Evolutionary conservation across 2,797 vertebrate species (phyloP), one percentile per base, ranked within the genome.

Genomic region (Gouania willdenowi): DNA sequence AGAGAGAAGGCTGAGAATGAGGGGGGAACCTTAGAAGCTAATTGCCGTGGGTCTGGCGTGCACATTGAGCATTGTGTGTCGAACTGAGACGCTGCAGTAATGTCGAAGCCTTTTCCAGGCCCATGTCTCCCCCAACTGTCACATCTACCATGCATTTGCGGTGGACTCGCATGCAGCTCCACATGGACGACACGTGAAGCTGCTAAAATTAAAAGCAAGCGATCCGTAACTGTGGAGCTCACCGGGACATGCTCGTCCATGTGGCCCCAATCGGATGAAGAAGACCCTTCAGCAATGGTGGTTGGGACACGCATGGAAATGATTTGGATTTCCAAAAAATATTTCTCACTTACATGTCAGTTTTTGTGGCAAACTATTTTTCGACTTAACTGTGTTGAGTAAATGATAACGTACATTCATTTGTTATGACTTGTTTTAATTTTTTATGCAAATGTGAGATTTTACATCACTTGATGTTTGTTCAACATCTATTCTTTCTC

Each of bases 11-110:
- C 61, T 68, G 66, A 25, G 53, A 68, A 57, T 41, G 41, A 41
- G 25, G 59, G 68, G 72, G 76, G 71, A 81, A 82, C 74, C 65
- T 73, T 74, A 85, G 81, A 83, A 85, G 79, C 79, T 86, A 88
- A 88, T 86, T 87, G 83, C 77, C 57, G 46, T 47, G 65, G 77
- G 79, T 84, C 84, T 85, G 79, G 83, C 83, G 45, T 50, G 71
- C 78, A 78, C 74, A 77, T 71, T 80, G 75, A 77, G 71, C 79
- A 85, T 83, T 87, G 85, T 88, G 85, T 88, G 77, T 84, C 76
- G 71, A 69, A 65, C 56, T 45, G 50, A 83, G 78, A 79, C 69
- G 29, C 66, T 71, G 77, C 73, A 65, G 74, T 52, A 63, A 67
- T 48, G 70, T 66, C 54, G 60, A 81, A 79, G 71, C 65, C 68